phyloP scores from a whole-genome alignment of 2,113 vertebrate species.

The Trematocara nigrifrons region DNA sequence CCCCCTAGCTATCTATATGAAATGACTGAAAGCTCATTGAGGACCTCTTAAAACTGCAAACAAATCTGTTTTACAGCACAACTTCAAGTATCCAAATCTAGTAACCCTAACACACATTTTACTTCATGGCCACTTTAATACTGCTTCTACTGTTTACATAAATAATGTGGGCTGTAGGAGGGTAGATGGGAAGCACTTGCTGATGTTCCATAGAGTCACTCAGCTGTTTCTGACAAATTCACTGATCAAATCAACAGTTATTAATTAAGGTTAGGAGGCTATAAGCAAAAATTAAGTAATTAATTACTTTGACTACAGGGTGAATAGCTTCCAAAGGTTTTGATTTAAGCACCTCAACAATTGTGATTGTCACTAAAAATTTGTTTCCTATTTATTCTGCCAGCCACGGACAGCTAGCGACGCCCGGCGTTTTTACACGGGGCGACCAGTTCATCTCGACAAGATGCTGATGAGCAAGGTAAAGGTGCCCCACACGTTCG shows the following conservation, averaged over 20 bases:
- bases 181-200: background rate
- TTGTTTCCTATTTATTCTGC: background rate
- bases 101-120: background rate
- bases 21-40: background rate
- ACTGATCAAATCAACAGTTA: background rate
- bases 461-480: constrained; percentile 87
- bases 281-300: background rate
- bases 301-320: background rate
- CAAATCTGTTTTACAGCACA: background rate
- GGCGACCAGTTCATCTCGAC: constrained; percentile 85
- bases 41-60: background rate
- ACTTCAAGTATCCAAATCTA: background rate
- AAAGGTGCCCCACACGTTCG: constrained; percentile 88
- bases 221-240: background rate
- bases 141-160: constrained; percentile 62
- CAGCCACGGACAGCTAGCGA: constrained; percentile 74
- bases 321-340: background rate
- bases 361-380: background rate
- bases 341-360: background rate
- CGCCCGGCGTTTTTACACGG: constrained; percentile 80
- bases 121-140: background rate
- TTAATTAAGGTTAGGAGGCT: background rate
- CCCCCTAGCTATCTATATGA: background rate
- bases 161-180: background rate
- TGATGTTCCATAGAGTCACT: background rate